phyloP scores from a whole-genome alignment of 2,888 invertebrate species.

The Tolmerus cingulatus region DNA sequence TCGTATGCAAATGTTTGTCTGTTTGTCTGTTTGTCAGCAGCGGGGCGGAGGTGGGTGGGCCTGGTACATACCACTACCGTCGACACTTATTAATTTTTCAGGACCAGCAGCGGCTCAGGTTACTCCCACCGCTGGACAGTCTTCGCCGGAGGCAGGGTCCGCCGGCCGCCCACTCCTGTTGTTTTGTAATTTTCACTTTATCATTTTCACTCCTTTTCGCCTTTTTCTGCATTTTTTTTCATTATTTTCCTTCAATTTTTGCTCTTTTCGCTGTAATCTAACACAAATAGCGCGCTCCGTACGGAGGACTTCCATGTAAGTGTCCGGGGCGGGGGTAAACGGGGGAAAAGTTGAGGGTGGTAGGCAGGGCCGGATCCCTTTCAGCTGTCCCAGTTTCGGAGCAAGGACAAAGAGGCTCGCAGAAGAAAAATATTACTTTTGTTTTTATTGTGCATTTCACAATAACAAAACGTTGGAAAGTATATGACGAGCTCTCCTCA shows the following conservation, averaged over 20 bases:
- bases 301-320: background rate
- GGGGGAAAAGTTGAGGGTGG: background rate
- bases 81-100: conserved; percentile 33
- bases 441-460: background rate
- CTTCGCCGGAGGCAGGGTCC: background rate
- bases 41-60: background rate
- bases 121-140: background rate
- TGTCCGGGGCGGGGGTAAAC: background rate
- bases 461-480: conserved; percentile 12
- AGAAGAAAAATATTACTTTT: background rate
- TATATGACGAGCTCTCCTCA: conserved; percentile 23
- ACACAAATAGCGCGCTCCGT: conserved; percentile 1
- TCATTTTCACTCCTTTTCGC: background rate
- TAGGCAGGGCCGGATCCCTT: background rate
- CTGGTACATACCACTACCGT: background rate
- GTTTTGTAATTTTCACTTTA: conserved; percentile 31
- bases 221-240: background rate
- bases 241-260: background rate
- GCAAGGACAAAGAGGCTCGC: background rate
- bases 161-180: background rate
- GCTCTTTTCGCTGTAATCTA: conserved; percentile 17
- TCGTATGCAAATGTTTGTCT: conserved; percentile 32
- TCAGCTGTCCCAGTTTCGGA: conserved; percentile 17
- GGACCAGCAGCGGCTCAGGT: conserved; percentile 9
- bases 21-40: conserved; percentile 4